These are phyloP conservation scores for Myotis yumanensis DNA, from an alignment of 2,113 vertebrate species.

Conservation along the genomic window DNA sequence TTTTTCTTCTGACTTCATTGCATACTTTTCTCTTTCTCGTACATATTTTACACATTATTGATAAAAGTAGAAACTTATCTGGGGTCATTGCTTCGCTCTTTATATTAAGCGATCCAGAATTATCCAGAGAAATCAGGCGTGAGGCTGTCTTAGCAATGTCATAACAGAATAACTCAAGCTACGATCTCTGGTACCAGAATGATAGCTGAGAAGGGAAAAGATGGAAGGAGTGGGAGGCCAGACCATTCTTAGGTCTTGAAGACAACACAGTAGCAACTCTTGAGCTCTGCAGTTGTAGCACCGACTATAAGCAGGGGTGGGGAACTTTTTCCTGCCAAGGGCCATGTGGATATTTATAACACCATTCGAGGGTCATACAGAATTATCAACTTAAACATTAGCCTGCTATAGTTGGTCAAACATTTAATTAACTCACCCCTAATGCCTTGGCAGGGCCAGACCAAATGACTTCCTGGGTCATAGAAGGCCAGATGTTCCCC, in stretches of 20 bases:
- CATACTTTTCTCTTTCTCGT: not conserved
- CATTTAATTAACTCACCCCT: no score
- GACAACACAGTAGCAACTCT: not conserved
- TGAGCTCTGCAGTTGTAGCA: not conserved
- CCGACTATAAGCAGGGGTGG: no score
- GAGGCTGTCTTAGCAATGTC: not conserved
- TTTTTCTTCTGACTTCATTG: not conserved
- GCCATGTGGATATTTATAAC: no score
- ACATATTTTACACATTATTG: not conserved
- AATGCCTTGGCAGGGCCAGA: no score
- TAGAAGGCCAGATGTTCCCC: no score
- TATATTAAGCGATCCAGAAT: not conserved
- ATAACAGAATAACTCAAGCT: not conserved
- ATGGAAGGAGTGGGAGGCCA: not conserved
- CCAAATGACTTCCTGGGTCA: no score
- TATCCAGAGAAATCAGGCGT: not conserved
- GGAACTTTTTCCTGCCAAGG: no score
- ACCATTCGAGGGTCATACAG: no score
- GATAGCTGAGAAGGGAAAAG: not conserved
- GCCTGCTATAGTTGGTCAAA: no score
- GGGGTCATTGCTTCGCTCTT: not conserved
- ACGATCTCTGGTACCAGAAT: not conserved
- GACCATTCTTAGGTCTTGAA: not conserved
- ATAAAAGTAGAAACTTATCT: not conserved
- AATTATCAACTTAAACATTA: no score